A percentile compares a stretch with the other conserved stretches of the same genome.
phyloP scores from a whole-genome alignment of 2,113 vertebrate genomes.

The Pelodiscus sinensis region DNA sequence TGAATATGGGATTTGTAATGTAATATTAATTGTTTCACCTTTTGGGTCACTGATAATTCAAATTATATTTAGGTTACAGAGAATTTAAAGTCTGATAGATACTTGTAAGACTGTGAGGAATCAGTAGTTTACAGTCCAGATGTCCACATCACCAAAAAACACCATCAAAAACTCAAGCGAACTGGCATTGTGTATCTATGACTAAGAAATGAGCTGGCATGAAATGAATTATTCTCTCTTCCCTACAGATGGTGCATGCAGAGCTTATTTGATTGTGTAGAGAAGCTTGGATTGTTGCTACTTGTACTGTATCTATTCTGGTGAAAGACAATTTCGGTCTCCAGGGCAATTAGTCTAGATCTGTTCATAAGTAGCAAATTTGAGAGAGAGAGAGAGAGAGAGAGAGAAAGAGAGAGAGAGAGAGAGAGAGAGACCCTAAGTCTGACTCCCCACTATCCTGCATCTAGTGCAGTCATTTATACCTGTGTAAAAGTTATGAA shows the following conservation, averaged over 20 bases:
- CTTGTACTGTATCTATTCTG: neutral
- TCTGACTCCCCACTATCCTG: neutral
- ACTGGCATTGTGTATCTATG: neutral
- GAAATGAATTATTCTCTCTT: conserved; percentile 7
- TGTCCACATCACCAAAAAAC: neutral
- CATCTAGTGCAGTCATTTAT: conserved; percentile 14
- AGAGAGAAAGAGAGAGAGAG: neutral
- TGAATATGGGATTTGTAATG: neutral
- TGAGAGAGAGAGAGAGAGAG: neutral
- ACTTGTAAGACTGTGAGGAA: neutral
- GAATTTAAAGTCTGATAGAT: neutral
- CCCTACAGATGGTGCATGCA: neutral
- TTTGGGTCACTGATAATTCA: neutral
- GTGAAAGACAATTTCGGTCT: conserved; percentile 8
- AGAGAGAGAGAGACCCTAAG: neutral
- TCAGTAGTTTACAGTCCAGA: neutral
- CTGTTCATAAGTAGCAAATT: conserved; percentile 10
- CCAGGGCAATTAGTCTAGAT: neutral
- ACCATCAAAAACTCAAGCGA: neutral
- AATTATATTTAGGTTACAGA: neutral
- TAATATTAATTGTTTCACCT: neutral
- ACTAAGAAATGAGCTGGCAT: neutral
- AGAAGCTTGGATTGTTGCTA: neutral
- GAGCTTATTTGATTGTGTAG: neutral
- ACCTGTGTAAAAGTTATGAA: conserved; percentile 18